Evolutionary conservation across 1,140 invertebrate genomes (phyloP), one percentile per base, ranked within the genome.

Genomic region (Battus philenor): DNA sequence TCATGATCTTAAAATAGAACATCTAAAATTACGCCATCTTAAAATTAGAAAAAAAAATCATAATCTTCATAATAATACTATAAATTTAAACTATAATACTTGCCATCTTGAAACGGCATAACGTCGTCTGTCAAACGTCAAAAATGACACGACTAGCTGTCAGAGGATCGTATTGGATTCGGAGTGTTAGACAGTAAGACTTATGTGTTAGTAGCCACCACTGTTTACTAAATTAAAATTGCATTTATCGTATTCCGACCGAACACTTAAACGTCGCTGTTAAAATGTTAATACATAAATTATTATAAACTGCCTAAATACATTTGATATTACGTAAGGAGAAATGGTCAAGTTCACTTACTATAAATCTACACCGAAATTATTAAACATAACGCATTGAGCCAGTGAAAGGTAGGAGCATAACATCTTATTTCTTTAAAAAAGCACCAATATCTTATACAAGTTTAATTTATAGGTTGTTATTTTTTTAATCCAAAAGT

Each of bases 11-110:
- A 61, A 63, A 67, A 63, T 60, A 56, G 68, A 80, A 77, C 75
- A 76, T 75, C 79, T 81, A 78, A 81, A 69, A 74, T 73, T 81
- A 83, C 77, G 76, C 79, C 79, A 80, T 83, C 79, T 79, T 83
- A 83, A 47, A 68, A 68, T 65, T 68, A 71, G 34, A 54, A 73
- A 69, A 78, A 67, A 76, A 64, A 70, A 69, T 44, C 15, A 57
- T 63, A 63, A 73, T 67, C 53, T 39, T 74, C 63, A 51, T 64
- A 69, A 71, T 79, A 77, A 68, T 77, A 74, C 66, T 76, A 75
- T 63, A 60, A 59, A 68, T 68, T 71, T 73, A 76, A 64, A 72
- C 67, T 79, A 74, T 82, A 80, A 83, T 83, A 83, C 79, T 82
- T 58, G 66, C 67, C 60, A 68, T 47, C 62, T 43, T 46, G 15